Conservation (phyloP, 2,113 vertebrate genomes). For the Corythaixoides concolor region DNA sequence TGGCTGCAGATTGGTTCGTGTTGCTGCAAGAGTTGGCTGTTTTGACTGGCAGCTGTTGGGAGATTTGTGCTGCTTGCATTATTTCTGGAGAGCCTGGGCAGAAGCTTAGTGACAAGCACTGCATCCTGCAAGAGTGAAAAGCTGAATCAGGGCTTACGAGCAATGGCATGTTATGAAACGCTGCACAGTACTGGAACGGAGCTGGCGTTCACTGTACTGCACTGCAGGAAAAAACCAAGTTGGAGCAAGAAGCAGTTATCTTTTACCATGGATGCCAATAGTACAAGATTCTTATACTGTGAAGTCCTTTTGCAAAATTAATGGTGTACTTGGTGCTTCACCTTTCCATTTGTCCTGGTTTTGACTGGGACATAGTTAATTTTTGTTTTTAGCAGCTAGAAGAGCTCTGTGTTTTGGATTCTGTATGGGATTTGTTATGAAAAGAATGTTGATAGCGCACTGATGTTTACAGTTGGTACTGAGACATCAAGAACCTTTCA, state of each 20-base stretch:
- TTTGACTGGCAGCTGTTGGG: background rate
- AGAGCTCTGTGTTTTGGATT: too few species aligned
- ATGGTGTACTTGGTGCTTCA: background rate
- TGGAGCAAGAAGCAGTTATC: background rate
- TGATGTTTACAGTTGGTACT: too few species aligned
- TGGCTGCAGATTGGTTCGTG: background rate
- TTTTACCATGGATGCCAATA: background rate
- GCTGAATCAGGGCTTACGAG: background rate
- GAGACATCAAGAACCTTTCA: too few species aligned
- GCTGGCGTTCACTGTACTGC: background rate
- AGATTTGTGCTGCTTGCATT: background rate
- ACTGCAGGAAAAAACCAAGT: slow-evolving; percentile 50
- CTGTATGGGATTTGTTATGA: too few species aligned
- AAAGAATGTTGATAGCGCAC: too few species aligned
- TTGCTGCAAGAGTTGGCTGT: background rate
- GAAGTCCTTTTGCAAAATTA: background rate
- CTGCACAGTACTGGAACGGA: background rate
- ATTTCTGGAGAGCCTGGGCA: background rate
- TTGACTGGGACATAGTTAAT: too few species aligned
- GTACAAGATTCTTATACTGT: background rate
- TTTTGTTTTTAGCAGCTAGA: too few species aligned
- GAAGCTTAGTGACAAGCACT: background rate
- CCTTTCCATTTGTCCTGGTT: background rate
- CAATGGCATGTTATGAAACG: background rate
- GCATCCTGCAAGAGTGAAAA: background rate